Percentiles rank a stretch among this genome's conserved stretches.
These are phyloP conservation scores for Glyphotaelius pellucidus DNA, from an alignment of 2,888 invertebrate species.

Conservation along the genomic window DNA sequence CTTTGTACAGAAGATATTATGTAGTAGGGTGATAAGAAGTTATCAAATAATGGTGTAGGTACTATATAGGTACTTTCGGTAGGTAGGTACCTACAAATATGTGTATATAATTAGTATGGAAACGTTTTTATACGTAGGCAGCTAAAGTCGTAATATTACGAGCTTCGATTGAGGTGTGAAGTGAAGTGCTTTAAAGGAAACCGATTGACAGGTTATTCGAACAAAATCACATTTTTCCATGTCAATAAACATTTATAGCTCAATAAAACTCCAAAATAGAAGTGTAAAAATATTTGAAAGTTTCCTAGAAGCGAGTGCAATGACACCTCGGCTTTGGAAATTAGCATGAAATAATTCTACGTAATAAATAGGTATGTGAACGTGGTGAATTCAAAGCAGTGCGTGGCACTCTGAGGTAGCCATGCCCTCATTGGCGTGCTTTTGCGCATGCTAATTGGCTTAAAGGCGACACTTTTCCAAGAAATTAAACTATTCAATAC, in stretches of 20 bases:
- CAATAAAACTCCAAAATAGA: constrained; percentile 21
- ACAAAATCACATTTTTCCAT: constrained; percentile 13
- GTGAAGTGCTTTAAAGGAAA: not conserved
- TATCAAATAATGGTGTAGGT: not conserved
- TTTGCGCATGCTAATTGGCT: constrained; percentile 40
- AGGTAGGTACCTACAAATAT: not conserved
- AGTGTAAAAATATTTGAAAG: constrained; percentile 29
- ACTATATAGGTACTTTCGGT: too few relatives aligned
- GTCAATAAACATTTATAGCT: constrained; percentile 36
- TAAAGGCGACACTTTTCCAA: constrained; percentile 8
- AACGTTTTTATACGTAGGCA: not conserved
- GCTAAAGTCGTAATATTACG: not conserved
- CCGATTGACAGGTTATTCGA: not conserved
- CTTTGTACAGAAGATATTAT: not conserved
- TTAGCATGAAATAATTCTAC: constrained; percentile 40
- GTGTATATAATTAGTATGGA: not conserved
- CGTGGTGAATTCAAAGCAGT: constrained; percentile 27
- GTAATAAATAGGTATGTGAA: constrained; percentile 48
- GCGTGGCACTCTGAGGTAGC: not conserved
- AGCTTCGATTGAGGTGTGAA: constrained; percentile 6
- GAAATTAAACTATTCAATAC: constrained; percentile 21
- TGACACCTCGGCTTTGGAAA: constrained; percentile 27
- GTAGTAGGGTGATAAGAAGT: not conserved
- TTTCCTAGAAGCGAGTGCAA: constrained; percentile 49
- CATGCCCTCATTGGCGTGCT: constrained; percentile 6